Percentiles rank a stretch among this genome's conserved stretches.
These are phyloP conservation scores for Porphyrio hochstetteri DNA, from an alignment of 2,113 vertebrate species.

Conservation along the genomic window DNA sequence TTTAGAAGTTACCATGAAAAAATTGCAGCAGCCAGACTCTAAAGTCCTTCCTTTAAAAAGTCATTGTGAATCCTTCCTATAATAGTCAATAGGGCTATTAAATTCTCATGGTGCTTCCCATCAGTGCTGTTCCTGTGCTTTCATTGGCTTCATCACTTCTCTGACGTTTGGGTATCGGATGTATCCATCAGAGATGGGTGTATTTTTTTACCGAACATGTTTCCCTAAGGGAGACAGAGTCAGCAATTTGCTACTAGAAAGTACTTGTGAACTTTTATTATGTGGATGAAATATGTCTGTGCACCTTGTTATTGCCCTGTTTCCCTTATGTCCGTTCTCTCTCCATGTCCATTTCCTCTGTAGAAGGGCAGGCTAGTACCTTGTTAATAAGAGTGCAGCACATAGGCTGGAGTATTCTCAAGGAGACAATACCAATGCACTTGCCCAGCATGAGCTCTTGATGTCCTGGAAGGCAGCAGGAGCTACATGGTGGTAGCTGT, in stretches of 20 bases:
- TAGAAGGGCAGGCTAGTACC: neutral
- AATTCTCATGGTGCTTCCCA: neutral
- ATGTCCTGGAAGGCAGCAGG: neutral
- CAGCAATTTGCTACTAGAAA: neutral
- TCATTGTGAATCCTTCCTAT: neutral
- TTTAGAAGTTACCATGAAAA: neutral
- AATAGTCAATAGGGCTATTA: neutral
- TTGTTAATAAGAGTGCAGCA: neutral
- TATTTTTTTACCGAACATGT: neutral
- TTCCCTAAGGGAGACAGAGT: neutral
- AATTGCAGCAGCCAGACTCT: neutral
- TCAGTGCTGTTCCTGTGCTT: neutral
- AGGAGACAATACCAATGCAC: neutral
- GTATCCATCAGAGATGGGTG: neutral
- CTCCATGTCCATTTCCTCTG: neutral
- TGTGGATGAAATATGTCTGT: neutral
- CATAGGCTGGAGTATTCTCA: fast-evolving
- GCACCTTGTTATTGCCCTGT: neutral
- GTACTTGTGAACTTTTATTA: neutral
- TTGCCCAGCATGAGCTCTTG: neutral
- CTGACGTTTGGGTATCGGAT: neutral
- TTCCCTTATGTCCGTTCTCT: neutral
- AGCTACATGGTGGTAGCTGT: fast-evolving
- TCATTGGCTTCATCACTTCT: neutral
- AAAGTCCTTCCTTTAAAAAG: neutral